Conservation (phyloP, 2,888 invertebrate species). For the Oeneis ivallda region DNA sequence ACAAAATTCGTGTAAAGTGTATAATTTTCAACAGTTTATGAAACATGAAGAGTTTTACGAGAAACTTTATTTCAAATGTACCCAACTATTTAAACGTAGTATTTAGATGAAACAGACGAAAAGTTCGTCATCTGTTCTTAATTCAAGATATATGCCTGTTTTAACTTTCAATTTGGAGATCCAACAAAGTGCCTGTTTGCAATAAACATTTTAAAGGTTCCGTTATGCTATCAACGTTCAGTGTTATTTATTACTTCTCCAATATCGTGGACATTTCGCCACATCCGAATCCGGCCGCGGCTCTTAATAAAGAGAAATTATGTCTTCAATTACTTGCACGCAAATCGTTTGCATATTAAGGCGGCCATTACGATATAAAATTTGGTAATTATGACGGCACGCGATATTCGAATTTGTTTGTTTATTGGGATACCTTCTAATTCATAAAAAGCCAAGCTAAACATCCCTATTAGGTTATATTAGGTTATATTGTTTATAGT, state of each 20-base stretch:
- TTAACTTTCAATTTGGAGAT: constrained; percentile 17
- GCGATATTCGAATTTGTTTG: constrained; percentile 42
- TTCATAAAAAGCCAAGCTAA: constrained; percentile 17
- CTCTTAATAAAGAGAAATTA: constrained; percentile 50
- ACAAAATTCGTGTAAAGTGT: constrained; percentile 15
- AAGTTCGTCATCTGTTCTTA: not conserved
- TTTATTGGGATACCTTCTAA: constrained; percentile 26
- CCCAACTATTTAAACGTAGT: too few species aligned
- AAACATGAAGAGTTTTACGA: constrained; percentile 13
- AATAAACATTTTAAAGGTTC: constrained; percentile 23
- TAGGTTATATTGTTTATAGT: too few species aligned
- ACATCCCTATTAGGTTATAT: too few species aligned
- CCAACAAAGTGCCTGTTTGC: constrained; percentile 17
- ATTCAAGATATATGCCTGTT: constrained; percentile 5
- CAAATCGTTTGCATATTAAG: constrained; percentile 54
- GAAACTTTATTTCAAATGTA: constrained; percentile 3
- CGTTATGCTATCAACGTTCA: constrained; percentile 23
- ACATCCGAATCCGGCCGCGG: constrained; percentile 41
- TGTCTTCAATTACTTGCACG: constrained; percentile 56
- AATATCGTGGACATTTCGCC: constrained; percentile 39
- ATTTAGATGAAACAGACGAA: not conserved
- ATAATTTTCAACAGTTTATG: constrained; percentile 13
- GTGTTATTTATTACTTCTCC: constrained; percentile 24
- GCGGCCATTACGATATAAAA: constrained; percentile 53
- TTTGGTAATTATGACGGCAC: constrained; percentile 43